Percentiles rank a stretch among this genome's conserved stretches.
These are phyloP conservation scores for Noctua fimbriata DNA, from an alignment of 2,888 invertebrate species.

Conservation along the genomic window DNA sequence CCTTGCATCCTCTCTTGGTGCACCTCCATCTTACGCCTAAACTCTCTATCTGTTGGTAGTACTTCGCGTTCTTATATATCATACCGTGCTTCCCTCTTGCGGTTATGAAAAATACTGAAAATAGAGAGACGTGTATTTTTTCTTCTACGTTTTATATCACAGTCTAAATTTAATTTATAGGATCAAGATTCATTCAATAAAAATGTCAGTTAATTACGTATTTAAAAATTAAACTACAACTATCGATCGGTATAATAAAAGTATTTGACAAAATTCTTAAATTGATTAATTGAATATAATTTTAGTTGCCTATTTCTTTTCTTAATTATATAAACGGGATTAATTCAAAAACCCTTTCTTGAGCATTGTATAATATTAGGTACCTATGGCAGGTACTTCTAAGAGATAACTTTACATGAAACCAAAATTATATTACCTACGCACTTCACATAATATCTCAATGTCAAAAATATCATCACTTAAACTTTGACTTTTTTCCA, in stretches of 20 bases:
- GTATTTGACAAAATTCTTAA: too few species aligned
- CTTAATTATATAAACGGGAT: too few species aligned
- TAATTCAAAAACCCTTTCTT: too few species aligned
- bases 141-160: background rate
- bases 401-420: too few species aligned
- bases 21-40: slow-evolving; percentile 73
- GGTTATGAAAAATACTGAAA: slow-evolving; percentile 60
- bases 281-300: too few species aligned
- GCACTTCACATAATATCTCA: too few species aligned
- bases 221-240: background rate
- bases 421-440: too few species aligned
- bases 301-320: too few species aligned
- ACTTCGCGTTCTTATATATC: slow-evolving; percentile 70
- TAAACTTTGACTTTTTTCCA: too few species aligned
- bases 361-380: too few species aligned
- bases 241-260: background rate
- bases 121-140: background rate
- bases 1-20: slow-evolving; percentile 72
- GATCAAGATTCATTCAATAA: background rate
- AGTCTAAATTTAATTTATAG: background rate
- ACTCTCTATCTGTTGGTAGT: slow-evolving; percentile 69
- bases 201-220: background rate
- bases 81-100: slow-evolving; percentile 62
- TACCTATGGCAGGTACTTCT: too few species aligned
- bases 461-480: too few species aligned